phyloP scores from a whole-genome alignment of 2,113 vertebrate species.

The Oncorhynchus gorbuscha region DNA sequence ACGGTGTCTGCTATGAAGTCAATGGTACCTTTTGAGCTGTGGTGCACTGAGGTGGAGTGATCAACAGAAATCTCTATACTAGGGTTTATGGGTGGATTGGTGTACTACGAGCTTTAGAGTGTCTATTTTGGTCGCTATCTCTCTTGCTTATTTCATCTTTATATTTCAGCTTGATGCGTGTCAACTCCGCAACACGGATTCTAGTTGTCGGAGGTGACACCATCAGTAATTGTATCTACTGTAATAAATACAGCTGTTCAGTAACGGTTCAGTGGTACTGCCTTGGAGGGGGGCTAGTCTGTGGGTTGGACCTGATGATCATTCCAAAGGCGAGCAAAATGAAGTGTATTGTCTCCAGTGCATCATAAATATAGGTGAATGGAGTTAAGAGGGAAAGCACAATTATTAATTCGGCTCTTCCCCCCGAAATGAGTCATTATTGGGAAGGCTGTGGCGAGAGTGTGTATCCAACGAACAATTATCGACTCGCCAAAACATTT shows the following conservation, averaged over 20 bases:
- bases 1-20: too few species aligned
- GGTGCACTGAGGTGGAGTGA: too few species aligned
- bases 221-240: neutral
- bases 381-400: constrained; percentile 34
- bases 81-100: too few species aligned
- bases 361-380: constrained; percentile 33
- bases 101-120: too few species aligned
- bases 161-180: too few species aligned
- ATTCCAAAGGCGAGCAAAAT: constrained; percentile 30
- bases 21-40: too few species aligned
- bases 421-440: neutral
- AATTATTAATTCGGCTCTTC: constrained; percentile 32
- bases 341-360: constrained; percentile 26
- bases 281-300: neutral
- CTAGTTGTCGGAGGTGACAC: too few species aligned
- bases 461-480: neutral
- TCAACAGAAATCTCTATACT: too few species aligned
- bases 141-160: too few species aligned
- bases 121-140: too few species aligned
- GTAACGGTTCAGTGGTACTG: constrained; percentile 3
- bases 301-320: constrained; percentile 32
- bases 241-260: constrained; percentile 14
- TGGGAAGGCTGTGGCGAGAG: constrained; percentile 6
- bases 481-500: too few species aligned
- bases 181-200: too few species aligned